Conservation (phyloP, 2,888 invertebrate species). For the Zootermopsis nevadensis region DNA sequence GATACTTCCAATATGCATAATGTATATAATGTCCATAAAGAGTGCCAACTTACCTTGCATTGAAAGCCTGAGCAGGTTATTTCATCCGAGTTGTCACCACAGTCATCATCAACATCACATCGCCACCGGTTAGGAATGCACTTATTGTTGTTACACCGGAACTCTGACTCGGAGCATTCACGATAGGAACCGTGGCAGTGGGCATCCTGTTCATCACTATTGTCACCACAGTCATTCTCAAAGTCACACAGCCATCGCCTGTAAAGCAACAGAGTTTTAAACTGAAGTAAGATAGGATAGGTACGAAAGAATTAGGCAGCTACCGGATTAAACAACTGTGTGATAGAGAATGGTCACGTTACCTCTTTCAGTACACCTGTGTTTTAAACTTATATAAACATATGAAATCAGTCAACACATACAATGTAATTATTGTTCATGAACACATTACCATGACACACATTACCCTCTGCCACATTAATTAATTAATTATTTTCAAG, state of each 20-base stretch:
- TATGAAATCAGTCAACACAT: too few relatives aligned
- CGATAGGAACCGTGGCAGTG: constrained; percentile 82
- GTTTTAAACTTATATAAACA: too few relatives aligned
- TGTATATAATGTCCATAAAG: too few relatives aligned
- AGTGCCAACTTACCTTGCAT: constrained; percentile 70
- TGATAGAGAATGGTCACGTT: too few relatives aligned
- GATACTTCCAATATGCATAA: too few relatives aligned
- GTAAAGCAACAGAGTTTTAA: constrained; percentile 11
- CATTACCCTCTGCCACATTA: too few relatives aligned
- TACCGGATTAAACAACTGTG: too few relatives aligned
- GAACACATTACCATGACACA: too few relatives aligned
- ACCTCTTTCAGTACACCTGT: too few relatives aligned
- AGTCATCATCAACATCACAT: constrained; percentile 97
- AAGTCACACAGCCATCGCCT: constrained; percentile 94
- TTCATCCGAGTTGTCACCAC: constrained; percentile 95
- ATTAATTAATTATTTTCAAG: too few relatives aligned
- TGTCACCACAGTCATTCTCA: constrained; percentile 96
- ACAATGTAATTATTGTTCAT: too few relatives aligned
- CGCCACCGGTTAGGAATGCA: constrained; percentile 94
- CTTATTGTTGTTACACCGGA: constrained; percentile 87
- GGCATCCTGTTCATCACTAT: constrained; percentile 86
- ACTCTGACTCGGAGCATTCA: constrained; percentile 93
- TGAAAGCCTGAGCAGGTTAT: constrained; percentile 83
- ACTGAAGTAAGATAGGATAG: neutral
- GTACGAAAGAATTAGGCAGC: too few relatives aligned